These are phyloP conservation scores for Plebejus argus DNA, from an alignment of 2,888 invertebrate species.

Conservation along the genomic window DNA sequence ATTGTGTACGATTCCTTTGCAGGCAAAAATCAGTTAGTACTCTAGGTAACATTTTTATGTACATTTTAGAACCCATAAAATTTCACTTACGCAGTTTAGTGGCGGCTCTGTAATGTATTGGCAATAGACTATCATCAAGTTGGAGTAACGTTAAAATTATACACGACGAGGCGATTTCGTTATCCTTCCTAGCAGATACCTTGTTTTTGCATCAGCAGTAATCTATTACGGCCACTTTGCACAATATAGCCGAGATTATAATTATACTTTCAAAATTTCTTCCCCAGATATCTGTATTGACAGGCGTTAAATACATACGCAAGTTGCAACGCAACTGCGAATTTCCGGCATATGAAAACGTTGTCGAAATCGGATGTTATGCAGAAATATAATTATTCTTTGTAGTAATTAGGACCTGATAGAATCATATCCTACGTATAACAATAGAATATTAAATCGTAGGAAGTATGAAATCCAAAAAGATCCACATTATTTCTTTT, in stretches of 20 bases:
- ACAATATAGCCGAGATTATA: constrained; percentile 38
- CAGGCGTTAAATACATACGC: constrained; percentile 12
- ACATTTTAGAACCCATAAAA: neutral
- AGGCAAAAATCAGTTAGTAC: neutral
- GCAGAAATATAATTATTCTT: constrained; percentile 15
- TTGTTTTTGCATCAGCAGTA: constrained; percentile 38
- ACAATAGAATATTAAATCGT: neutral
- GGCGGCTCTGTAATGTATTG: neutral
- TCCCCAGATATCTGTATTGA: constrained; percentile 11
- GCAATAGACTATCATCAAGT: constrained; percentile 21
- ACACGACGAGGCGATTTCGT: constrained; percentile 35
- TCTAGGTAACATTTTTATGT: neutral
- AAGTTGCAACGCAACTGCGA: neutral
- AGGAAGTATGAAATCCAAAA: neutral
- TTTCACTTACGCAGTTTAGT: neutral
- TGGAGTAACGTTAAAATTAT: constrained; percentile 23
- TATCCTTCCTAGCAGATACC: constrained; percentile 31
- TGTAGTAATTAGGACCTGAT: neutral
- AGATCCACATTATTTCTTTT: neutral
- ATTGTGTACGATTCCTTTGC: neutral
- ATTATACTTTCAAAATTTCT: constrained; percentile 37
- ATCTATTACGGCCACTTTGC: constrained; percentile 40
- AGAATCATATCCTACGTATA: neutral
- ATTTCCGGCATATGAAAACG: constrained; percentile 28
- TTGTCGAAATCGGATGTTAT: constrained; percentile 18